Evolutionary conservation across 1,140 invertebrate genomes (phyloP).

Genomic region (Magallana angulata): DNA sequence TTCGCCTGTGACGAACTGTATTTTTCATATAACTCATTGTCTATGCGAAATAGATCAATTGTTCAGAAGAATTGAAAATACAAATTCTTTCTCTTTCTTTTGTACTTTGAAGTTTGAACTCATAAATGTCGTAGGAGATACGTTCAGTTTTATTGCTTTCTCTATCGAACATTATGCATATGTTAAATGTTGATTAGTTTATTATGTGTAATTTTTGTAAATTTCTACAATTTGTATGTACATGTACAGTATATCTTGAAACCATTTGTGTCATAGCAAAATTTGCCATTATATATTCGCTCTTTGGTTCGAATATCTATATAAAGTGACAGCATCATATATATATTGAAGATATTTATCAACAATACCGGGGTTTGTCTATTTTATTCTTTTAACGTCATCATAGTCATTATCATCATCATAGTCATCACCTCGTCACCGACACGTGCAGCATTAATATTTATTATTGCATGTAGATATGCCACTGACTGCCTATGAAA

Average conservation of each 20-base stretch:
- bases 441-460: too few species aligned
- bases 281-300: neutral
- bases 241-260: neutral
- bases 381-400: neutral
- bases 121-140: neutral
- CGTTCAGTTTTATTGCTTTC: slow-evolving; percentile 2
- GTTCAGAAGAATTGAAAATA: too few species aligned
- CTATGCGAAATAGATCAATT: too few species aligned
- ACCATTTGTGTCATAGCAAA: slow-evolving; percentile 14
- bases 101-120: too few species aligned
- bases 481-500: too few species aligned
- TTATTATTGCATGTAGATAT: too few species aligned
- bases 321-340: neutral
- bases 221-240: slow-evolving; percentile 21
- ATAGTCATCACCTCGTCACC: too few species aligned
- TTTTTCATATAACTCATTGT: too few species aligned
- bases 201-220: slow-evolving; percentile 35
- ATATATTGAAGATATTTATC: slow-evolving; percentile 20
- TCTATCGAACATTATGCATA: slow-evolving; percentile 26
- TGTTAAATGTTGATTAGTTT: slow-evolving; percentile 25
- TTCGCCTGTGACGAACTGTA: too few species aligned
- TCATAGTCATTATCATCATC: too few species aligned
- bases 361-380: neutral
- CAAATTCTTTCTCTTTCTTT: too few species aligned
- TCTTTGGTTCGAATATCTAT: neutral